Evolutionary conservation across 2,888 invertebrate genomes (phyloP), one percentile per base, ranked within the genome.

Genomic region (Caenorhabditis japonica): DNA sequence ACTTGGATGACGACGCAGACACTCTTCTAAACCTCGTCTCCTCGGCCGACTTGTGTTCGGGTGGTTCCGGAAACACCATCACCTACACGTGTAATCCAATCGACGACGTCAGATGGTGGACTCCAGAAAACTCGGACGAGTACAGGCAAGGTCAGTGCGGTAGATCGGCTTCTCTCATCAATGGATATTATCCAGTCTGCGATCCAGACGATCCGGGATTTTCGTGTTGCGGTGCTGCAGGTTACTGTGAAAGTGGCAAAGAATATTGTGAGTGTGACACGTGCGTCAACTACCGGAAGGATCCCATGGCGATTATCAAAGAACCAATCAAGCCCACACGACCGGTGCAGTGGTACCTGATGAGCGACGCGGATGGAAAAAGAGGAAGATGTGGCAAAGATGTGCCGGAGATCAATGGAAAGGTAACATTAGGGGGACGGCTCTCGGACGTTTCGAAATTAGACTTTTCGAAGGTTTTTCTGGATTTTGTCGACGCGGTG

Each of bases 141-240:
- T 46, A 34, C 10, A 52, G 34, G 15, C 74, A 61, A 46, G 73
- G 59, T 4, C 55, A 60, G 19, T 86, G 86, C 41, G 86, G 86
- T 17, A 72, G 74, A 23, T 79, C 80, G 2, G 86, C 86, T 1
- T 86, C 86, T 4, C 75, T 87, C 17, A 78, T 77, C 55, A 83
- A 86, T 25, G 86, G 85, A 7, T 82, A 59, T 41, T 86, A 85
- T 55, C 83, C 86, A 2, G 84, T 86, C 10, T 86, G 86, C 43
- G 86, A 86, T 44, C 85, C 86, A 1, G 84, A 83, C 44, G 86
- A 87, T 53, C 83, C 83, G 0, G 73, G 73, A 19, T 82, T 83
- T 60, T 69, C 84, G 4, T 86, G 86, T 68, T 86, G 86, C 41
- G 83, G 87, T 25, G 39, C 46, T 1, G 80, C 62, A 13, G 85